Base-by-base conservation (phyloP, 30 jellyfish, hydroid and myxozoan genomes). In the Hydractinia symbiolongicarpus region DNA sequence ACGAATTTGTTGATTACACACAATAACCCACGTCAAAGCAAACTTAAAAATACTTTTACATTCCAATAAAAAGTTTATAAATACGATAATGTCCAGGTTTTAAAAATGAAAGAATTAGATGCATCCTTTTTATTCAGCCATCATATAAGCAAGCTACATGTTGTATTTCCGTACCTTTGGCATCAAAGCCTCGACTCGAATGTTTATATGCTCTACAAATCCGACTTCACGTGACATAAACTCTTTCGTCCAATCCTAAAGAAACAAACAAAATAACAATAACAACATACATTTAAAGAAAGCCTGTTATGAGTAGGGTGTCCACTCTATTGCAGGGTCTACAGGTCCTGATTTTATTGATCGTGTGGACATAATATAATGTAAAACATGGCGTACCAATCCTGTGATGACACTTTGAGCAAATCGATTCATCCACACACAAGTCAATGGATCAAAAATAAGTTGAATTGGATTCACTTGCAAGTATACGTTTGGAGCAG, bases 241-340 rank as follows among this genome's bases (percentile, higher is more conserved):
- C 53, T 86, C 98, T 61, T 93, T 93, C 52, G 98, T 93, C 98
- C 98, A 93, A 68, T 93, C 98, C 98, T 93, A 75, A 13, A 78
- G n/a, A 66, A 9, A 54, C 4, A 53, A 77, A 30, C 70, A 58
- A n/a, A 64, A 64, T 51, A 64, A 51, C 19, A 64, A 64, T n/a
- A 6, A 64, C 9, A 64, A 30, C 44, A 30, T 30, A 30, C 44
- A 30, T 30, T 30, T 30, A 2, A 30, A 30, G 44, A 30, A 30
- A 30, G 44, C 44, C 44, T 30, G 44, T 30, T 30, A 30, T 30
- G 44, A 30, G 44, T 30, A 30, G 44, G 44, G 44, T 30, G 17
- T 58, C 17, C 69, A 11, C 15, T 58, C 15, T 11, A 16, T 58
- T 58, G 69, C 15, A 58, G 69, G 19, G 19, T 16, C 17, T 11